These are phyloP conservation scores for Drosophila tanythrix DNA, from an alignment of 2,888 invertebrate genomes.

Conservation along the genomic window DNA sequence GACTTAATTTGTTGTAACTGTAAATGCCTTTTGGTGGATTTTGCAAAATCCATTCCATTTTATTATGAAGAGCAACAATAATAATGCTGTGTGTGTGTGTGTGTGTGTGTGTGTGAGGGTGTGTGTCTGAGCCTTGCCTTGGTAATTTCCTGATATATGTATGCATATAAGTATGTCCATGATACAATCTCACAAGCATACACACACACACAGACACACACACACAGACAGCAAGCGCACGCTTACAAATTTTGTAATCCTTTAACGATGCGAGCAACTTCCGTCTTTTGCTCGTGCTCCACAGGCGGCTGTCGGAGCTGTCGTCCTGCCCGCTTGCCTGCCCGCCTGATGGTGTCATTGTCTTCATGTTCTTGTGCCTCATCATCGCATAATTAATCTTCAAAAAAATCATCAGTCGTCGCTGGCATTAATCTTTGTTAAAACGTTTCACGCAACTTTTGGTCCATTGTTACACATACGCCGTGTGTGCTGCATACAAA, in stretches of 20 bases:
- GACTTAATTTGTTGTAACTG: slow-evolving; percentile 22
- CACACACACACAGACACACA: slow-evolving; percentile 10
- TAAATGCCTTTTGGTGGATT: slow-evolving; percentile 17
- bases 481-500: slow-evolving; percentile 75
- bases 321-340: slow-evolving; percentile 3
- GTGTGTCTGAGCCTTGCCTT: slow-evolving; percentile 28
- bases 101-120: neutral
- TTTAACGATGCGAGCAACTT: slow-evolving; percentile 74
- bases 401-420: slow-evolving; percentile 80
- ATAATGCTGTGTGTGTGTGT: neutral
- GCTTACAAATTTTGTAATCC: slow-evolving; percentile 79
- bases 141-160: slow-evolving; percentile 49
- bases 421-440: slow-evolving; percentile 82
- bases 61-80: slow-evolving; percentile 3
- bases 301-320: slow-evolving; percentile 33
- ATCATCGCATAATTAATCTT: slow-evolving; percentile 83
- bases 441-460: slow-evolving; percentile 75
- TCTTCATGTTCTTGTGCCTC: slow-evolving; percentile 68
- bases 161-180: slow-evolving; percentile 22
- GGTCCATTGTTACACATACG: slow-evolving; percentile 76
- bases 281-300: slow-evolving; percentile 62
- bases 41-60: slow-evolving; percentile 1
- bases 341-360: slow-evolving; percentile 64
- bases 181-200: slow-evolving; percentile 14
- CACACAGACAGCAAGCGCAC: slow-evolving; percentile 48